Percentiles rank a stretch among this genome's conserved stretches.
phyloP scores from a whole-genome alignment of 2,797 vertebrate genomes.

The Coilia nasus region DNA sequence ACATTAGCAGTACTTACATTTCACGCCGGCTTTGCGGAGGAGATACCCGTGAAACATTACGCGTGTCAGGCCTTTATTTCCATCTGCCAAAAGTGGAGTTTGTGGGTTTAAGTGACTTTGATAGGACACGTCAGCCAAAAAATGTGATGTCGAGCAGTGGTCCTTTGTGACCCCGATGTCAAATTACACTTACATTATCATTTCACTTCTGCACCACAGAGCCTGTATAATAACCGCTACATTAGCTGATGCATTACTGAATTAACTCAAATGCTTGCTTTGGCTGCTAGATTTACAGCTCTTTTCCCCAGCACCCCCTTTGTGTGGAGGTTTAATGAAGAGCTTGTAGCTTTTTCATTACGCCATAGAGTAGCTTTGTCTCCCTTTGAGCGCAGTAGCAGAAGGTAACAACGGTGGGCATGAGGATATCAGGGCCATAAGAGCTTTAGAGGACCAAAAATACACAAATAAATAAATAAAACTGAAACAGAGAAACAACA shows the following conservation, averaged over 20 bases:
- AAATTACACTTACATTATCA: background rate
- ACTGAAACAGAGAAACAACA: background rate
- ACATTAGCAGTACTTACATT: conserved; percentile 4
- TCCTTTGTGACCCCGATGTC: background rate
- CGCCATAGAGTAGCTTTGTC: background rate
- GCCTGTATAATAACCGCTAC: background rate
- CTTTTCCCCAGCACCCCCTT: background rate
- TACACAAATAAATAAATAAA: background rate
- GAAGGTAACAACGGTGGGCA: background rate
- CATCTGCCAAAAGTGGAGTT: background rate
- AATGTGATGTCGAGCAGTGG: background rate
- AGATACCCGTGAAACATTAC: conserved; percentile 21
- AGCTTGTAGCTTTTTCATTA: background rate
- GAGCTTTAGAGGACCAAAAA: background rate
- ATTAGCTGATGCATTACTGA: background rate
- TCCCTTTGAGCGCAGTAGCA: background rate
- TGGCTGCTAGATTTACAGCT: background rate
- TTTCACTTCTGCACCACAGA: background rate
- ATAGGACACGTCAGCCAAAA: background rate
- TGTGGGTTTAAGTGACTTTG: background rate
- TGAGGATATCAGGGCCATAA: background rate
- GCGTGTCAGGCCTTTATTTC: background rate
- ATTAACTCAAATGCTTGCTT: background rate
- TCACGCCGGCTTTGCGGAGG: background rate
- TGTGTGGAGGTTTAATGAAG: background rate